Evolutionary conservation across 1,140 invertebrate genomes (phyloP).

Genomic region (Cecropterus lyciades): DNA sequence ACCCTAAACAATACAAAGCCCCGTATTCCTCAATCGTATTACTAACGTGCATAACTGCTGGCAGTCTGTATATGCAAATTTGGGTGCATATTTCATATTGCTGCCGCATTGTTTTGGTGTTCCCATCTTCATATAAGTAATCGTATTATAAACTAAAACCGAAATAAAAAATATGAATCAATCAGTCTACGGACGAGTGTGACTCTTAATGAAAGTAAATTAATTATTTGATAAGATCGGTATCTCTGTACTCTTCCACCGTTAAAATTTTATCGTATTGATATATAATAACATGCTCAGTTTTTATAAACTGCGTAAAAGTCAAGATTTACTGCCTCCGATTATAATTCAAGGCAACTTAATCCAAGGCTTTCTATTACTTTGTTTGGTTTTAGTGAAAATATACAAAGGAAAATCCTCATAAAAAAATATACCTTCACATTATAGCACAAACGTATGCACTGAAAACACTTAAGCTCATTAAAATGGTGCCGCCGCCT

Average conservation of each 20-base stretch:
- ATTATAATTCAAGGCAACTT: too few species aligned
- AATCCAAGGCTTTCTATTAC: too few species aligned
- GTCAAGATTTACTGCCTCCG: too few species aligned
- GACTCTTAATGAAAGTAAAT: too few species aligned
- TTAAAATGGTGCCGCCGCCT: conserved; percentile 16
- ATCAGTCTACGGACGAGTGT: too few species aligned
- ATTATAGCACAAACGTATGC: conserved; percentile 6
- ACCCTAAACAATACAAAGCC: conserved; percentile 23
- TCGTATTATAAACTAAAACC: too few species aligned
- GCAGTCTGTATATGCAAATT: conserved; percentile 22
- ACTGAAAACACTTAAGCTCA: conserved; percentile 23
- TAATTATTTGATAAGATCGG: too few species aligned
- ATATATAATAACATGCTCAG: too few species aligned
- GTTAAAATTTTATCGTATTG: too few species aligned
- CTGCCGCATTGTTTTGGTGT: conserved; percentile 12
- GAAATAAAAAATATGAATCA: too few species aligned
- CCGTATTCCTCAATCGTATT: conserved; percentile 36
- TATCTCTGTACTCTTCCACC: too few species aligned
- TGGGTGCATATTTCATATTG: conserved; percentile 24
- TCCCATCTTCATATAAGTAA: not conserved
- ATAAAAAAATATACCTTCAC: conserved; percentile 6
- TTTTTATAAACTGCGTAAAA: too few species aligned
- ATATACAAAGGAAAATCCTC: conserved; percentile 3
- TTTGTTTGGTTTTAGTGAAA: not conserved
- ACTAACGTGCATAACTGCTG: conserved; percentile 35